Evolutionary conservation across 2,797 vertebrate species (phyloP), one percentile per base, ranked within the genome.

Genomic region (Chiloscyllium punctatum): DNA sequence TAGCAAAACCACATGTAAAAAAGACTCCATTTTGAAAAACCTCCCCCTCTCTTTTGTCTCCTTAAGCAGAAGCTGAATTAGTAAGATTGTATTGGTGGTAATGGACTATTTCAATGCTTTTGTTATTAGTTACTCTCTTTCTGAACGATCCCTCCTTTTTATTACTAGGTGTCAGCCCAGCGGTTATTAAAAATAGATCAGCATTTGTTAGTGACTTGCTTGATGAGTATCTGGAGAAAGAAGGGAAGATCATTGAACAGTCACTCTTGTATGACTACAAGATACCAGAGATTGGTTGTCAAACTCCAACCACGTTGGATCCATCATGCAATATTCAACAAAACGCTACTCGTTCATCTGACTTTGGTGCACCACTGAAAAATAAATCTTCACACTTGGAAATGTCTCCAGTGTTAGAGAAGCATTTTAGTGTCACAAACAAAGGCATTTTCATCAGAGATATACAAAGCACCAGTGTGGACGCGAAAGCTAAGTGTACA

Each of bases 391-490:
- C 68, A 7, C 42, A 53, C 9, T 53, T 95, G 69, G 94, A 95
- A 74, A 95, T 95, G 94, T 77, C 94, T 51, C 94, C 94, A 4
- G 94, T 95, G 42, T 53, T 95, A 8, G 94, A 95, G 94, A 95
- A 95, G 8, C 94, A 95, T 72, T 95, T 95, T 72, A 95, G 94
- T 33, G 94, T 95, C 8, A 95, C 94, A 53, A 95, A 95, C 71
- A 95, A 77, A 77, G 94, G 94, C 48, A 95, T 95, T 53, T 95
- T 95, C 51, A 95, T 95, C 94, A 77, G 94, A 53, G 94, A 95
- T n/a, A 13, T 95, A 15, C 25, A 77, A 53, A 48, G 15, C 27
- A 30, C 25, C 69, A 57, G 71, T 1, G 18, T 77, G 71, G 30
- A 21, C n/a, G 30, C 5, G 71, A 95, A 95, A 51, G 30, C 37